A percentile compares a stretch with the other conserved stretches of the same genome.
Evolutionary conservation across 2,888 invertebrate species (phyloP).

Genomic region (Mesorhabditis belari): DNA sequence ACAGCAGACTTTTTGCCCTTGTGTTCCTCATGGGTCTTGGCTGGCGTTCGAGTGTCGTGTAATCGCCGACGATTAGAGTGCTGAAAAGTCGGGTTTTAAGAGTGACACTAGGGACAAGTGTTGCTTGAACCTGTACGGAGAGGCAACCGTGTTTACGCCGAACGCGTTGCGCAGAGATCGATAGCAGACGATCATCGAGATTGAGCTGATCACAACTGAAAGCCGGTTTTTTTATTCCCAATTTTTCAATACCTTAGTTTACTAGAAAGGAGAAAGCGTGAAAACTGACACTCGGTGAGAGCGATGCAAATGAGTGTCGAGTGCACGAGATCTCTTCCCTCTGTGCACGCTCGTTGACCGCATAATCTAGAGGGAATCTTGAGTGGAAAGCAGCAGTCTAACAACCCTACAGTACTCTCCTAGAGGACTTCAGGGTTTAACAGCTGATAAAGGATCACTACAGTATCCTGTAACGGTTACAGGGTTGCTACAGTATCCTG

Average conservation of each 20-base stretch:
- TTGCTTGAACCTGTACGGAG: conserved; percentile 11
- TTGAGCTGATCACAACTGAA: conserved; percentile 11
- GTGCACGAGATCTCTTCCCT: conserved; percentile 4
- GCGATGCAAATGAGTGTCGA: conserved; percentile 10
- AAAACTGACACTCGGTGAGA: conserved; percentile 13
- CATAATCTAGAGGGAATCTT: no score
- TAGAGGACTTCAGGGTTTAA: no score
- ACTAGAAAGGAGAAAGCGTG: conserved; percentile 1
- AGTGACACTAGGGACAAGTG: not conserved
- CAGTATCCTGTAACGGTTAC: no score
- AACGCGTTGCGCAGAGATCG: conserved; percentile 15
- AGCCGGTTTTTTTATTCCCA: not conserved
- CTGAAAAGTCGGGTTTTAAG: not conserved
- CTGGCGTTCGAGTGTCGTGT: conserved; percentile 3
- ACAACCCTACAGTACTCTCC: no score
- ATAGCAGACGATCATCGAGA: conserved; percentile 17
- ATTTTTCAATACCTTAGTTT: not conserved
- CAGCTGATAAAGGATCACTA: no score
- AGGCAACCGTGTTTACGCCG: conserved; percentile 5
- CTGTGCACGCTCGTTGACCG: conserved; percentile 1
- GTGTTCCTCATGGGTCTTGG: not conserved
- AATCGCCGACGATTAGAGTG: conserved; percentile 12
- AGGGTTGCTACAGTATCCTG: no score
- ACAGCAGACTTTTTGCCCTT: not conserved
- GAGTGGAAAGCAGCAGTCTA: no score